Percentiles rank a stretch among this genome's conserved stretches.
These are phyloP conservation scores for Hydropsyche tenuis DNA, from an alignment of 1,140 invertebrate genomes.

Conservation along the genomic window DNA sequence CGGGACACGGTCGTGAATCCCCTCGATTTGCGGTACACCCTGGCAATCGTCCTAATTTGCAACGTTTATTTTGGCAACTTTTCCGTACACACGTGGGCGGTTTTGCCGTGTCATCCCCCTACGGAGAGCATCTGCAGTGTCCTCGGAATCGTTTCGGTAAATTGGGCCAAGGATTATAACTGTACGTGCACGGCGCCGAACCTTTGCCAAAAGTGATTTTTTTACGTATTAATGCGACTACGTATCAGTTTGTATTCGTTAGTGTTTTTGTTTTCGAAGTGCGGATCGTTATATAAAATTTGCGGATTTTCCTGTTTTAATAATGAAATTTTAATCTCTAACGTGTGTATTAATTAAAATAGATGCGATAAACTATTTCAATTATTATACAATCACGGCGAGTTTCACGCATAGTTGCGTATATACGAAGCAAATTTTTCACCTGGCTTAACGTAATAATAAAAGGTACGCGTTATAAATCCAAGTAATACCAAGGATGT, in stretches of 20 bases:
- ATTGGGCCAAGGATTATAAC: conserved; percentile 26
- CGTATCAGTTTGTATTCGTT: background rate
- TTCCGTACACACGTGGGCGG: conserved; percentile 9
- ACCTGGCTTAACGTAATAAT: conserved; percentile 26
- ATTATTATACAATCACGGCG: too few relatives aligned
- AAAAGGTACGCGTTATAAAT: conserved; percentile 8
- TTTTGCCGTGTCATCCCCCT: background rate
- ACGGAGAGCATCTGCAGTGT: conserved; percentile 22
- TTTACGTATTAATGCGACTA: too few relatives aligned
- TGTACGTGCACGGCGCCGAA: background rate
- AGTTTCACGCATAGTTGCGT: too few relatives aligned
- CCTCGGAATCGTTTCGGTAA: conserved; percentile 11
- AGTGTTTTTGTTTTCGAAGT: too few relatives aligned
- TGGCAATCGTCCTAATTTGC: conserved; percentile 19
- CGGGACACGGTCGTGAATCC: too few relatives aligned
- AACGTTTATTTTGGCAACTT: conserved; percentile 22
- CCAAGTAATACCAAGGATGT: conserved; percentile 6
- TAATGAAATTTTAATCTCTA: too few relatives aligned
- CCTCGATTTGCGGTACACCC: background rate
- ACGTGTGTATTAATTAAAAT: too few relatives aligned
- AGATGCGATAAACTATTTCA: too few relatives aligned
- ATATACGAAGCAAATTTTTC: conserved; percentile 12
- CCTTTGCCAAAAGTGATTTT: conserved; percentile 11
- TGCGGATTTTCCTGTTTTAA: too few relatives aligned
- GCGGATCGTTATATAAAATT: too few relatives aligned